Conservation (phyloP, 2,797 vertebrate species). For the Neomorphus geoffroyi region DNA sequence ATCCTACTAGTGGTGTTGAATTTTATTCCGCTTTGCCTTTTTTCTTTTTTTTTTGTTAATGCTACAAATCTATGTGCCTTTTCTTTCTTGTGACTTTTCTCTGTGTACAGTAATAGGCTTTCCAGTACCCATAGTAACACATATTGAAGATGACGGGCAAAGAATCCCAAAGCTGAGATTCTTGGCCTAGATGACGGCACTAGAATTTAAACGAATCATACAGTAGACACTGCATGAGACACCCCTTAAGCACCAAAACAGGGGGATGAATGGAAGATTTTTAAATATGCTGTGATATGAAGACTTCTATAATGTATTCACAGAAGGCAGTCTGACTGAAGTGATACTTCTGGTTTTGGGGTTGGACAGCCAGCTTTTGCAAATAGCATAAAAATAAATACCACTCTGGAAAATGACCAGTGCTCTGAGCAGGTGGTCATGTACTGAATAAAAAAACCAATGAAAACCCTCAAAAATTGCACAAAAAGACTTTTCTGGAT, state of each 20-base stretch:
- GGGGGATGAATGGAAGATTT: not conserved
- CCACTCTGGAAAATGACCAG: not conserved
- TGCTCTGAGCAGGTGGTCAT: not conserved
- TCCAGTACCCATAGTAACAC: constrained; percentile 65
- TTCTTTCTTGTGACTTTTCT: constrained; percentile 3
- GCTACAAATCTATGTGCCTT: constrained; percentile 3
- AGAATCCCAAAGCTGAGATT: constrained; percentile 59
- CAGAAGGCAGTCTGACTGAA: not conserved
- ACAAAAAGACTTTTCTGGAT: not conserved
- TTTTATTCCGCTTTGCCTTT: not conserved
- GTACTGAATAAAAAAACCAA: not conserved
- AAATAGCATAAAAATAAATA: constrained; percentile 24
- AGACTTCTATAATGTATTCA: not conserved
- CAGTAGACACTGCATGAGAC: not conserved
- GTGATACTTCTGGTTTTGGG: not conserved
- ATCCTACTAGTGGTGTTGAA: not conserved
- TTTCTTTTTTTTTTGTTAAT: not conserved
- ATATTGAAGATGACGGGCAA: constrained; percentile 46
- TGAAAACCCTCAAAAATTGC: not conserved
- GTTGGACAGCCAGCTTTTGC: not conserved
- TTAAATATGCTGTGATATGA: not conserved
- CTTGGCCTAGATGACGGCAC: constrained; percentile 29
- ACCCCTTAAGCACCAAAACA: not conserved
- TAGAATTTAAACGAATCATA: constrained; percentile 40
- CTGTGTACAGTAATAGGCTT: constrained; percentile 44